These are phyloP conservation scores for Pristionchus mayeri DNA, from an alignment of 2,888 invertebrate species.

Conservation along the genomic window DNA sequence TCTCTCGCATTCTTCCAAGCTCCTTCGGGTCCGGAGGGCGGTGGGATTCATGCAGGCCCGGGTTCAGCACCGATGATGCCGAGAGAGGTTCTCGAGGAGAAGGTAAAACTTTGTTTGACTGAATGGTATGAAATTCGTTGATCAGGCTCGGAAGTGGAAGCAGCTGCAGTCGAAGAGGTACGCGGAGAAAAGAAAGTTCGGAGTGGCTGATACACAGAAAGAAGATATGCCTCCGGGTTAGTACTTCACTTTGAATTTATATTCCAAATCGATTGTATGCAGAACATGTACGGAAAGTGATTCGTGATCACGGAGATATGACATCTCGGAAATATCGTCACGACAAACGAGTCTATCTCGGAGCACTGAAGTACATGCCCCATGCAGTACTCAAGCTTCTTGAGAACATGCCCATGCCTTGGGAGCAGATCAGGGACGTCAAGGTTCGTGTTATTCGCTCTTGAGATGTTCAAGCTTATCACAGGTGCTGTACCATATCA, in stretches of 20 bases:
- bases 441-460: conserved; percentile 83
- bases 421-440: conserved; percentile 99
- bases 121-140: no score
- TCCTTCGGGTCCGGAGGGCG: conserved; percentile 45
- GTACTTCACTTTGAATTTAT: not conserved
- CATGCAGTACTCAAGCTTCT: conserved; percentile 98
- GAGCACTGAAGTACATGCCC: conserved; percentile 99
- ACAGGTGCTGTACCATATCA: conserved; percentile 91
- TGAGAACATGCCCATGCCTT: conserved; percentile 99
- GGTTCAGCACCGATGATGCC: conserved; percentile 47
- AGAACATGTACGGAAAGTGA: conserved; percentile 98
- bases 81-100: conserved; percentile 57
- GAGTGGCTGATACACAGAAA: conserved; percentile 98
- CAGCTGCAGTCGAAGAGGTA: conserved; percentile 98
- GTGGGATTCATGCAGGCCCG: conserved; percentile 34
- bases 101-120: conserved; percentile 13
- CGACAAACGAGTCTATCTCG: conserved; percentile 97
- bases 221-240: conserved; percentile 95
- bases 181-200: conserved; percentile 97
- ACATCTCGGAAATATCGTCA: conserved; percentile 98
- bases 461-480: no score
- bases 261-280: conserved; percentile 50
- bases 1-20: conserved; percentile 49
- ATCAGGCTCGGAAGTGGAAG: conserved; percentile 87
- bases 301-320: conserved; percentile 99